Evolutionary conservation across 2,113 vertebrate species (phyloP).

Genomic region (Heterocephalus glaber): DNA sequence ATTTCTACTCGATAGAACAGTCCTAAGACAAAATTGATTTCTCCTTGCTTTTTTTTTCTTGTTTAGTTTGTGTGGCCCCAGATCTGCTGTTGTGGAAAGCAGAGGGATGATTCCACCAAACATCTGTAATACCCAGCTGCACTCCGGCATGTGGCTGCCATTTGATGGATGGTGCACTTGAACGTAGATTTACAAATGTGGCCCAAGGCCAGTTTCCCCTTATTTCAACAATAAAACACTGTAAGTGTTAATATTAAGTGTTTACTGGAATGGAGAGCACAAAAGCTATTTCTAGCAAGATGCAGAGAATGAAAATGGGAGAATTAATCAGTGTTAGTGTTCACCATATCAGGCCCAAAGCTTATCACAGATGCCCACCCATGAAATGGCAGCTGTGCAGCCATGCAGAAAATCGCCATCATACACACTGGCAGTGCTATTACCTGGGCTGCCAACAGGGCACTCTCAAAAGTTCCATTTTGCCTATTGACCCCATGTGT

Average conservation of each 20-base stretch:
- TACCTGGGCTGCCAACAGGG: background rate
- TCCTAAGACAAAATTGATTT: background rate
- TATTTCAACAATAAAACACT: conserved; percentile 27
- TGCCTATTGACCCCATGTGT: background rate
- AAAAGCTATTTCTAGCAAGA: background rate
- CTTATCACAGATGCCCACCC: background rate
- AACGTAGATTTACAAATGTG: conserved; percentile 49
- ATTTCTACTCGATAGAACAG: background rate
- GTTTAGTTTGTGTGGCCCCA: background rate
- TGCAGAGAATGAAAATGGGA: conserved; percentile 4
- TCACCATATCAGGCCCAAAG: background rate
- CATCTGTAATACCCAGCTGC: conserved; percentile 58
- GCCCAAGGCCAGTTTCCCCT: conserved; percentile 42
- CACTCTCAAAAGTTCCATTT: background rate
- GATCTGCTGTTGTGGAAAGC: background rate
- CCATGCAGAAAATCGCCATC: conserved; percentile 12
- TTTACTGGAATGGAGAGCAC: conserved; percentile 54
- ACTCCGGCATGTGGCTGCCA: conserved; percentile 1
- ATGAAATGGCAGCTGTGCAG: background rate
- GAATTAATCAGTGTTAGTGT: conserved; percentile 45
- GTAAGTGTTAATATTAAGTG: conserved; percentile 22
- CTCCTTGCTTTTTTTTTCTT: background rate
- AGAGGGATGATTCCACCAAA: conserved; percentile 36
- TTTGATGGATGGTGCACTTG: conserved; percentile 52
- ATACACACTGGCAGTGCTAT: rapidly evolving